Evolutionary conservation across 2,797 vertebrate species (phyloP), one percentile per base, ranked within the genome.

Genomic region (Oreochromis grahami): DNA sequence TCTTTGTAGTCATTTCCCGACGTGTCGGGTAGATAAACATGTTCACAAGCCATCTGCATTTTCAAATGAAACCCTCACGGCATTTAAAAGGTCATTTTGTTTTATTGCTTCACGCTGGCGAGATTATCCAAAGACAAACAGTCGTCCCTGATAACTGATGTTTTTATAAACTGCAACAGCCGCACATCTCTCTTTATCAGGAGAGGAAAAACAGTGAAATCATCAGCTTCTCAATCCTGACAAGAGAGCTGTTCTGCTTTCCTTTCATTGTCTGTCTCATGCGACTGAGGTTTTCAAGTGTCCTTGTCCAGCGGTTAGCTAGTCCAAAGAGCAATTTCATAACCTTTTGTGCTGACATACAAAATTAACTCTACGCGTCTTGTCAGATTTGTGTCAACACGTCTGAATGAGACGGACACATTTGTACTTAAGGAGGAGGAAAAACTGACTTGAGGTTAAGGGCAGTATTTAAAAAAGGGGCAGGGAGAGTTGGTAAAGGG

Each of bases 201-300:
- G 74, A 76, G n/a, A 21, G 34, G 60, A 41, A 87, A 83, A 78
- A 78, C 77, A 83, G 15, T 83, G 43, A 80, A 78, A 74, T 74
- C 70, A n/a, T 74, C 45, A 9, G 0, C 70, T 74, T 50, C 7
- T 74, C 70, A 3, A 51, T 50, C 70, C 45, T 74, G 70, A 50
- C 45, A n/a, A 19, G 4, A 50, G 43, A 74, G 78, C 50, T 86
- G 26, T 24, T 77, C 60, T 1, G 13, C 52, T 72, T 84, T 70
- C 34, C 63, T 55, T 80, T 81, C 17, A 15, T 21, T 68, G 41
- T 24, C 2, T 2, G 32, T n/a, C 29, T 34, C 36, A 13, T 48
- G 43, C 5, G 26, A 13, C 70, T 50, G 45, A 50, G 26, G 45
- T 34, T 74, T 51, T 74, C 45, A n/a, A 74, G 70, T 50, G 43